Percentiles rank a stretch among this genome's conserved stretches.
phyloP scores from a whole-genome alignment of 2,113 vertebrate genomes.

The Morone saxatilis region DNA sequence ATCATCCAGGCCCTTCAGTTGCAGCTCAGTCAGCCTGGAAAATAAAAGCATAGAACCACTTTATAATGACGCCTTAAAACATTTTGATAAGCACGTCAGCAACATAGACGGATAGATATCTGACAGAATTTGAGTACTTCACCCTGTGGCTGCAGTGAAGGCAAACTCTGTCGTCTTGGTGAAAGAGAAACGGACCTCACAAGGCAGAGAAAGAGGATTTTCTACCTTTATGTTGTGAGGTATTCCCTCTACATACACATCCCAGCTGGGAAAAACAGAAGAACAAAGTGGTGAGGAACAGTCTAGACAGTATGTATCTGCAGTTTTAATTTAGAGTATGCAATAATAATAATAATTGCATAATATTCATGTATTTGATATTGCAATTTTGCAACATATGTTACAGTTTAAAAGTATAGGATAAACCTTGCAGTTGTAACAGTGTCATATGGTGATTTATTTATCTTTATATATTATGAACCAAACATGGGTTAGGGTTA shows the following conservation, averaged over 20 bases:
- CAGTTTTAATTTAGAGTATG: not conserved
- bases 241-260: conserved; percentile 58
- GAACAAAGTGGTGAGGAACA: not conserved
- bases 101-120: not conserved
- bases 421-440: not conserved
- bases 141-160: conserved; percentile 48
- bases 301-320: not conserved
- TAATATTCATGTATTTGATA: not conserved
- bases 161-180: conserved; percentile 62
- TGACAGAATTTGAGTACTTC: not conserved
- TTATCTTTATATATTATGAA: not conserved
- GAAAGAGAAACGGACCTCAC: conserved; percentile 74
- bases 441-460: not conserved
- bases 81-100: not conserved
- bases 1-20: conserved; percentile 52
- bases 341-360: not conserved
- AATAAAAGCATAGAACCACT: not conserved
- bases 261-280: conserved; percentile 63
- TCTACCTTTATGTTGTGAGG: conserved; percentile 57
- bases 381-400: not conserved
- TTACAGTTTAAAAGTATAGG: not conserved
- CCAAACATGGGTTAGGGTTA: not conserved
- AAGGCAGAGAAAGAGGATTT: conserved; percentile 24
- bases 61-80: not conserved
- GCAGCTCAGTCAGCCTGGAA: conserved; percentile 65